A percentile compares a stretch with the other conserved stretches of the same genome.
Evolutionary conservation across 2,888 invertebrate species (phyloP).

Genomic region (Acanthococcus lagerstroemiae): DNA sequence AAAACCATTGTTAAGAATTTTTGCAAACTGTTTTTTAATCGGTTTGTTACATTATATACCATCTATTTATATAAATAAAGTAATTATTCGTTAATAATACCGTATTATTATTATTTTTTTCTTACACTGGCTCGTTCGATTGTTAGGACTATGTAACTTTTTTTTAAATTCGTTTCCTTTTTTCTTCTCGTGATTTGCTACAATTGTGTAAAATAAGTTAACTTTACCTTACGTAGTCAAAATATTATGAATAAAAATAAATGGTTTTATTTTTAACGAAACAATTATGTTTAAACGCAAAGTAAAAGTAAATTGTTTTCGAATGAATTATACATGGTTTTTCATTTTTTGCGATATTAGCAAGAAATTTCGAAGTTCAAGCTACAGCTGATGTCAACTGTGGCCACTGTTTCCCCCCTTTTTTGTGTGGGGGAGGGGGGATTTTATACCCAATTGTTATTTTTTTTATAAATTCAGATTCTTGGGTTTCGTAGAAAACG

Average conservation of each 20-base stretch:
- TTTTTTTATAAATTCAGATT: too few species aligned
- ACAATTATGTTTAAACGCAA: constrained; percentile 14
- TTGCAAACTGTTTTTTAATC: constrained; percentile 10
- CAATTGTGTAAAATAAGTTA: constrained; percentile 20
- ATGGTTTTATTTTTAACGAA: constrained; percentile 20
- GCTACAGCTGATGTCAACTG: too few species aligned
- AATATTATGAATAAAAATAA: constrained; percentile 13
- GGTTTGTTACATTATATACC: constrained; percentile 26
- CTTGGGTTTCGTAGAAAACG: too few species aligned
- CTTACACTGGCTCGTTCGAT: constrained; percentile 9
- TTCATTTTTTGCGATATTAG: too few species aligned
- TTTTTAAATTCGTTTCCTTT: too few species aligned
- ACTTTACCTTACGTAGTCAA: constrained; percentile 27
- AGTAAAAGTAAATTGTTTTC: constrained; percentile 16
- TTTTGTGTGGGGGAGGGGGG: too few species aligned
- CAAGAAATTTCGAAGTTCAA: too few species aligned
- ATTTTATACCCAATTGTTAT: too few species aligned
- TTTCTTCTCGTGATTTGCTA: constrained; percentile 25
- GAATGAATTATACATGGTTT: too few species aligned
- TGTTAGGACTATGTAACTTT: background rate
- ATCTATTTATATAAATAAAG: constrained; percentile 19
- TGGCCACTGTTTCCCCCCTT: too few species aligned
- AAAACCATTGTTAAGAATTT: constrained; percentile 22
- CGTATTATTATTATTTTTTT: constrained; percentile 14
- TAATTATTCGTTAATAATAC: constrained; percentile 21